Conservation (phyloP, 2,797 vertebrate species). For the Podarcis siculus region DNA sequence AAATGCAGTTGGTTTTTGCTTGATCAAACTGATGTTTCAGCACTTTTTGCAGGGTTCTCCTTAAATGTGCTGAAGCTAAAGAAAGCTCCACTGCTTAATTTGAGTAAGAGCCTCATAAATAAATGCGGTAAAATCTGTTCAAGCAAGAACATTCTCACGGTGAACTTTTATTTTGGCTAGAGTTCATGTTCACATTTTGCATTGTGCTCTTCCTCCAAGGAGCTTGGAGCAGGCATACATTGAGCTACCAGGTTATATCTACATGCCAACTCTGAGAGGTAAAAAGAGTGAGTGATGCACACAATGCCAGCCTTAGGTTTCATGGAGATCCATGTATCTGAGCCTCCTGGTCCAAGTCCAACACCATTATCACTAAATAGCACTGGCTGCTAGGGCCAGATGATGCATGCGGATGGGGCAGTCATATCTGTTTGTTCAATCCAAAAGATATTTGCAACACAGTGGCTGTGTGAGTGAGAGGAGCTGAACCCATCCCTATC, state of each 20-base stretch:
- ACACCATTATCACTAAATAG: not conserved
- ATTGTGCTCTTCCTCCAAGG: not conserved
- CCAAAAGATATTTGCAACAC: not conserved
- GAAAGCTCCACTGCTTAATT: not conserved
- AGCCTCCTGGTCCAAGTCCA: not conserved
- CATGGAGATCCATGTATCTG: not conserved
- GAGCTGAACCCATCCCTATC: not conserved
- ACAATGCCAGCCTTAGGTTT: not conserved
- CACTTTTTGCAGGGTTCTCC: not conserved
- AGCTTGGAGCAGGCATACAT: not conserved
- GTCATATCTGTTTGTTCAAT: not conserved
- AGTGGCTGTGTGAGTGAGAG: not conserved
- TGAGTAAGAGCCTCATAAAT: slow-evolving; percentile 11
- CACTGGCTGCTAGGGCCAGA: not conserved
- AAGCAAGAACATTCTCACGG: not conserved
- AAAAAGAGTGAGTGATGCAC: not conserved
- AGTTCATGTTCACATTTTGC: not conserved
- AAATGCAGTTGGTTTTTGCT: not conserved
- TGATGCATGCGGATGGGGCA: not conserved
- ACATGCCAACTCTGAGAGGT: not conserved
- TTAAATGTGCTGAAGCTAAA: not conserved
- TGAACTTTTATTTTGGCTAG: not conserved
- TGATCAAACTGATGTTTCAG: not conserved
- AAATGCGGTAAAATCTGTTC: not conserved
- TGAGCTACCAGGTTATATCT: not conserved